phyloP scores from a whole-genome alignment of 2,113 vertebrate species.

The Caloenas nicobarica region DNA sequence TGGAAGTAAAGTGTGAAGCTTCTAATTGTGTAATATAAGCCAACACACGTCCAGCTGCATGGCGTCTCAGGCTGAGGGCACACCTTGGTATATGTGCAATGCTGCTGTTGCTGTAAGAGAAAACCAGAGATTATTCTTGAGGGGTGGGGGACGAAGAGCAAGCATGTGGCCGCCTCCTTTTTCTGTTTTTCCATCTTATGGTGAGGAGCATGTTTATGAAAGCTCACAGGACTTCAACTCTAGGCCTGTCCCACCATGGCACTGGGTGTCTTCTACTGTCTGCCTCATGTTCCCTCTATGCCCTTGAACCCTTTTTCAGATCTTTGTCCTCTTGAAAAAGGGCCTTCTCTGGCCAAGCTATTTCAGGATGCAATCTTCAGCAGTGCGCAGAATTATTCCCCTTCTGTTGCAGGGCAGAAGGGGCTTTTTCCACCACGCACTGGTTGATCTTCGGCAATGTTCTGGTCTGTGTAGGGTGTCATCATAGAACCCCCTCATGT shows the following conservation, averaged over 20 bases:
- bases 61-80: background rate
- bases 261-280: background rate
- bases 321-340: background rate
- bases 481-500: background rate
- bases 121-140: background rate
- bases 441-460: background rate
- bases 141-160: no score
- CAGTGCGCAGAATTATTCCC: background rate
- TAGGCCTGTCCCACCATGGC: fast-evolving
- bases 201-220: background rate
- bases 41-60: background rate
- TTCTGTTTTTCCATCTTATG: fast-evolving
- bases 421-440: fast-evolving
- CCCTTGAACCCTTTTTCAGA: background rate
- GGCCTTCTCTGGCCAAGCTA: background rate
- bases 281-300: fast-evolving
- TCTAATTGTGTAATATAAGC: background rate
- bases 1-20: background rate
- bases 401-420: background rate
- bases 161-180: no score
- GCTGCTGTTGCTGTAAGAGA: background rate
- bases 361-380: background rate
- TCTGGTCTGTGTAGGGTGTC: background rate
- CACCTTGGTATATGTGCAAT: background rate
- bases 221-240: background rate